Percentiles rank a stretch among this genome's conserved stretches.
Conservation (phyloP, 2,888 invertebrate genomes). For the Aproaerema taeniolella region DNA sequence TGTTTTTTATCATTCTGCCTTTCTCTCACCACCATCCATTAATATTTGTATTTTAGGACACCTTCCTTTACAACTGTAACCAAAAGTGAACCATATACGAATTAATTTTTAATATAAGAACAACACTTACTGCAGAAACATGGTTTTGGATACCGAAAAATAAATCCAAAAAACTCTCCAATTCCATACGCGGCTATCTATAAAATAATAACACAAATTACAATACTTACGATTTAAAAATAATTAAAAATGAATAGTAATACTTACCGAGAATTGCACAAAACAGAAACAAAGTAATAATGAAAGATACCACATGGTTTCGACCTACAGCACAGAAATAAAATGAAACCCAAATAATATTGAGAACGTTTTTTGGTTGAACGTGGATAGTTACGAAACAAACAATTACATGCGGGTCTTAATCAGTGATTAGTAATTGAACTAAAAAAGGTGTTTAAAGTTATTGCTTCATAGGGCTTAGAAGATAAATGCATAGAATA, state of each 20-base stretch:
- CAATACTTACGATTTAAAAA: too few species aligned
- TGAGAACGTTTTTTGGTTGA: too few species aligned
- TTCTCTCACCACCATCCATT: too few species aligned
- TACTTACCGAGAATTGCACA: constrained; percentile 17
- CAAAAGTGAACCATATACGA: too few species aligned
- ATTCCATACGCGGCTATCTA: constrained; percentile 9
- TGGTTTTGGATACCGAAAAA: constrained; percentile 29
- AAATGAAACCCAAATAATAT: too few species aligned
- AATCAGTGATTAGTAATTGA: not conserved
- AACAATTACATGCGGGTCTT: not conserved
- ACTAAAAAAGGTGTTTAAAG: not conserved
- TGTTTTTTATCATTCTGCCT: too few species aligned
- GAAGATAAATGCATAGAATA: not conserved
- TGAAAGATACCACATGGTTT: too few species aligned
- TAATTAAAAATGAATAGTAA: constrained; percentile 18
- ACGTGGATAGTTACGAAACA: not conserved
- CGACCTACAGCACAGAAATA: too few species aligned
- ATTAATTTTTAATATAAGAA: too few species aligned
- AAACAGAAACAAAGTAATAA: constrained; percentile 20
- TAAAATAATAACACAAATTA: constrained; percentile 7
- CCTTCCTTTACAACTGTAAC: too few species aligned
- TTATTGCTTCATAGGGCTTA: not conserved
- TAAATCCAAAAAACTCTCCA: constrained; percentile 18
- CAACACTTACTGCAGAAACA: constrained; percentile 42
- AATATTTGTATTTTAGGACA: too few species aligned